Evolutionary conservation across 2,797 vertebrate species (phyloP), one percentile per base, ranked within the genome.

Genomic region (Acipenser oxyrinchus): DNA sequence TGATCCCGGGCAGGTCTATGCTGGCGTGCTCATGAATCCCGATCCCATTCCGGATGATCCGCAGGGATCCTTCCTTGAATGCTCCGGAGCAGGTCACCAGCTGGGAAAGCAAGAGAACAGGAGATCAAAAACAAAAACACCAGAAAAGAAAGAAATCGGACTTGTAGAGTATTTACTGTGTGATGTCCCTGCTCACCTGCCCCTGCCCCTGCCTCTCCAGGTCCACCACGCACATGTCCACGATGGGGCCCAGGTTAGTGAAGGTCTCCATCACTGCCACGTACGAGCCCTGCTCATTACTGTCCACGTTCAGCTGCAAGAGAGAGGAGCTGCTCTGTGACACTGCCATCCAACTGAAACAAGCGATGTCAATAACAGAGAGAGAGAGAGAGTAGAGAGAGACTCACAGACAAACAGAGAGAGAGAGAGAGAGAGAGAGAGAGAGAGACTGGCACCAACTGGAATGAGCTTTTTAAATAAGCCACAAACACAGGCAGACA

Each of bases 151-250:
- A 48, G 2, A 12, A 2, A 53, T 12, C 2, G 51, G 51, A 53
- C 2, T 53, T 12, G 8, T 53, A 12, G 3, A 53, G 51, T 53
- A 53, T 53, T 53, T 53, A 53, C 11, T 37, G 2, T 37, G 23
- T 37, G 23, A 37, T 37, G 23, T 4, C 49, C 13, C 18, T 23
- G 1, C 48, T 84, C 84, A 99, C 97, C 95, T 99, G 97, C 1
- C 97, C 97, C 76, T 99, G 96, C 2, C 97, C 97, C 69, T 99
- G 97, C 53, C 97, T 88, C 79, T 99, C 97, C 81, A 99, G 88
- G 77, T 99, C 97, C 6, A 99, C 97, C 64, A 99, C 97, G 2
- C 97, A 99, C 97, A 99, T 99, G 80, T 99, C 96, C 70, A 99
- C 96, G 1, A 99, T 99, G 64, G 97, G 97, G 1, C 97, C 97